These are phyloP conservation scores for Molossus molossus DNA, from an alignment of 2,797 vertebrate species.

Conservation along the genomic window DNA sequence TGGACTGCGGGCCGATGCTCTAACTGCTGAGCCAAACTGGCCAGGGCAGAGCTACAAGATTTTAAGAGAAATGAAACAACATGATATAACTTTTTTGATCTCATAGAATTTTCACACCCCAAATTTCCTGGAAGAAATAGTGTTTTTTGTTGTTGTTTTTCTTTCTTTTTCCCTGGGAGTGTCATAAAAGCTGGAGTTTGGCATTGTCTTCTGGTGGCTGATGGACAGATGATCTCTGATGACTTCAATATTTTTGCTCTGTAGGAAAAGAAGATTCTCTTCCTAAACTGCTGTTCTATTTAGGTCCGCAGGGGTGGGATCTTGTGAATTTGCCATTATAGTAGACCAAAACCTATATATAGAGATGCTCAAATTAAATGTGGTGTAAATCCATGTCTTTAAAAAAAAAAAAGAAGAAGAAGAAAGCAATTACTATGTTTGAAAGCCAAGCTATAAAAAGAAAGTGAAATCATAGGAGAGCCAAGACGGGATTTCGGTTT, in stretches of 20 bases:
- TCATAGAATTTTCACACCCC: constrained; percentile 70
- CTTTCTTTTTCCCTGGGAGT: background rate
- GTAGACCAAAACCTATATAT: constrained; percentile 89
- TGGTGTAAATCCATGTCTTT: constrained; percentile 87
- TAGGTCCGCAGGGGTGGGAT: constrained; percentile 85
- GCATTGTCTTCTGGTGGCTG: constrained; percentile 66
- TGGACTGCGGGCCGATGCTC: too few relatives aligned
- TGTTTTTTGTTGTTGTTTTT: background rate
- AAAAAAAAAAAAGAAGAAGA: constrained; percentile 82
- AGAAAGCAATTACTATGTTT: constrained; percentile 88
- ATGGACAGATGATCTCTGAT: constrained; percentile 66
- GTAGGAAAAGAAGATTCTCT: constrained; percentile 76
- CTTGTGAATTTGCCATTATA: constrained; percentile 88
- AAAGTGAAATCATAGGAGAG: constrained; percentile 91
- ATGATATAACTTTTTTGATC: constrained; percentile 75
- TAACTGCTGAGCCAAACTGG: too few relatives aligned
- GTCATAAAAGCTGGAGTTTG: background rate
- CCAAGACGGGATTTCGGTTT: constrained; percentile 90
- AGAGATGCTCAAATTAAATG: constrained; percentile 88
- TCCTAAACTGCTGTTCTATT: constrained; percentile 85
- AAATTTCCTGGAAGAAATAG: constrained; percentile 71
- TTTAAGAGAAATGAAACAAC: constrained; percentile 81
- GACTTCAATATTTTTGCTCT: constrained; percentile 75
- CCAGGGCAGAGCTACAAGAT: constrained; percentile 49
- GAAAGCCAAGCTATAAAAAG: constrained; percentile 93